Conservation (phyloP, 2,888 invertebrate species). For the Eledone cirrhosa region DNA sequence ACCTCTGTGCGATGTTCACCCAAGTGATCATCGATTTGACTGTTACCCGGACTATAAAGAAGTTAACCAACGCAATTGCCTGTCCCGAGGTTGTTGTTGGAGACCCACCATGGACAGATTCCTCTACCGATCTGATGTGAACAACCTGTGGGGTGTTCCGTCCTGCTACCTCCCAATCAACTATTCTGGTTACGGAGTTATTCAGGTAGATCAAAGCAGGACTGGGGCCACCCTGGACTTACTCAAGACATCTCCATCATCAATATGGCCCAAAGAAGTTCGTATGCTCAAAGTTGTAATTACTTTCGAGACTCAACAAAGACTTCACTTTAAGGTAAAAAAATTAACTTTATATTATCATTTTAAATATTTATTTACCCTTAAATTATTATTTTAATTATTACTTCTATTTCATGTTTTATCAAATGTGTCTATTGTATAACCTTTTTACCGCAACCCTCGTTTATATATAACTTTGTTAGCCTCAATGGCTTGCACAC, state of each 20-base stretch:
- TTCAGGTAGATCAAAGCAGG: neutral
- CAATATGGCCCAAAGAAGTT: conserved; percentile 12
- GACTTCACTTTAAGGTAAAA: conserved; percentile 20
- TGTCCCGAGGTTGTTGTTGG: conserved; percentile 20
- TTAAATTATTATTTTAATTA: too few relatives aligned
- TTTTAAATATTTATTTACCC: too few relatives aligned
- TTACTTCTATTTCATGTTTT: too few relatives aligned
- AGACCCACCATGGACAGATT: conserved; percentile 5
- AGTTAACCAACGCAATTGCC: conserved; percentile 11
- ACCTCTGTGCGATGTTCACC: neutral
- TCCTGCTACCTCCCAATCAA: neutral
- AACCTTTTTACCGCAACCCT: too few relatives aligned
- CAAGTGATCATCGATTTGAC: neutral
- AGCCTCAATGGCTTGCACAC: too few relatives aligned
- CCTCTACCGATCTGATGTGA: neutral
- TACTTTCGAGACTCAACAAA: neutral
- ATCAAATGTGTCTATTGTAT: too few relatives aligned
- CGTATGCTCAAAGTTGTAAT: neutral
- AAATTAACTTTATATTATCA: neutral
- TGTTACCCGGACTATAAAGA: conserved; percentile 4
- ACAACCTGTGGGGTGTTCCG: conserved; percentile 5
- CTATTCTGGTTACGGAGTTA: conserved; percentile 8
- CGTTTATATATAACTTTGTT: too few relatives aligned
- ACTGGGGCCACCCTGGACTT: conserved; percentile 20
- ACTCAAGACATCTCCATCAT: neutral